Percentiles rank a stretch among this genome's conserved stretches.
Evolutionary conservation across 2,113 vertebrate species (phyloP).

Genomic region (Crypturellus undulatus): DNA sequence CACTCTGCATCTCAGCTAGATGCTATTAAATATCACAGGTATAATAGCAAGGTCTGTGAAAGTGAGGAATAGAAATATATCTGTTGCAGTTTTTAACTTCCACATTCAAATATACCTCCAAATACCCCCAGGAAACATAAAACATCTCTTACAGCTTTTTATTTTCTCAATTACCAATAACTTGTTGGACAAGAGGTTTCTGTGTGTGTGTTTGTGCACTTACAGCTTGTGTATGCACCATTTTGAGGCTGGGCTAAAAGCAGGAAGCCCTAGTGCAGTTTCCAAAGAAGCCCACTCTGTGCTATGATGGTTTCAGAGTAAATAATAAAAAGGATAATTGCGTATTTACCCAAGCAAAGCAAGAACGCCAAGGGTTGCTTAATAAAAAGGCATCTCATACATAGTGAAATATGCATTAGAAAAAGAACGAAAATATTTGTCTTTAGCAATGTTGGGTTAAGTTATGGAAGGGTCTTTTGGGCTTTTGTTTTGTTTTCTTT

Average conservation of each 20-base stretch:
- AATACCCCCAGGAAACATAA: not conserved
- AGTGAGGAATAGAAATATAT: not conserved
- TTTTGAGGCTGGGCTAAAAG: conserved; percentile 15
- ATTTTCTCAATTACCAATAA: not conserved
- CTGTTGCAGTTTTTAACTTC: not conserved
- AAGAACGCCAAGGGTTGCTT: not conserved
- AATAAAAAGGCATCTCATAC: not conserved
- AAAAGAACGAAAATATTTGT: not conserved
- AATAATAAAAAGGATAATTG: conserved; percentile 22
- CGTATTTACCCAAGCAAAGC: not conserved
- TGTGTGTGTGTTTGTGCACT: not conserved
- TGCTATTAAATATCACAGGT: not conserved
- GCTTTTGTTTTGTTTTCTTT: not conserved
- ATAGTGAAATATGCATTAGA: not conserved
- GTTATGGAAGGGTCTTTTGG: not conserved
- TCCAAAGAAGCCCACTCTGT: not conserved
- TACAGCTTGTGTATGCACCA: not conserved
- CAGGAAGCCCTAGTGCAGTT: not conserved
- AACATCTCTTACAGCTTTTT: not conserved
- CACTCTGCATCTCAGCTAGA: not conserved
- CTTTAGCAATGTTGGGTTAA: not conserved
- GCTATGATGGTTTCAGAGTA: not conserved
- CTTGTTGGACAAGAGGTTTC: not conserved
- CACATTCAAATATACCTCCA: not conserved
- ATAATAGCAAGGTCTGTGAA: not conserved